Base-by-base conservation (phyloP, 2,888 invertebrate species). In the Dioctria linearis region DNA sequence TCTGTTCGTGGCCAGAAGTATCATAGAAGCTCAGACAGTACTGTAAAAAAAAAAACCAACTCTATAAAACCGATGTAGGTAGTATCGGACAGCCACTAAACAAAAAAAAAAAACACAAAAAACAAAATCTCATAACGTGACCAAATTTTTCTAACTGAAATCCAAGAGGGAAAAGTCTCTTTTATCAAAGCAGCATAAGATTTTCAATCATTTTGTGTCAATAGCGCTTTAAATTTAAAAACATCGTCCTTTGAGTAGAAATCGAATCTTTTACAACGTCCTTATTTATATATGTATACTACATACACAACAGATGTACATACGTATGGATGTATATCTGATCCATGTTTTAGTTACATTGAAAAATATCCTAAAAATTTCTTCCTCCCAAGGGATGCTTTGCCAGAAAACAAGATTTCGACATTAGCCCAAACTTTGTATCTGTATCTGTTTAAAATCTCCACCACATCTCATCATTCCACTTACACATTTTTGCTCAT, bases 361-460 rank as follows among this genome's bases (percentile, higher is more conserved):
- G 46, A 46, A 46, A 46, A 46, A 46, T 46, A 8, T 46, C 46
- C 46, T 46, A 11, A 46, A 46, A 67, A 5, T 40, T 39, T 5
- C 11, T 39, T 9, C 57, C 5, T 71, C 75, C 75, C 75, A 42
- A 61, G 75, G 75, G 75, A 42, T 75, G 11, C 39, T 59, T 13
- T 59, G 75, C 59, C 75, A 75, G 59, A 57, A 75, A 75, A 75
- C 75, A 75, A 43, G 75, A 75, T 75, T 75, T 75, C 59, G 59
- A 59, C 75, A 75, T 75, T 75, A 75, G 75, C 57, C 25, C 39
- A 9, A 71, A 9, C 25, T 71, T 40, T 54, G 54, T 39, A 71
- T 54, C 39, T 71, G 71, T 54, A 71, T 54, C 71, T 54, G 40
- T 54, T 49, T 51, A 71, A 71, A 71, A 71, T 71, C 71, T 71